Evolutionary conservation across 2,888 invertebrate species (phyloP), one percentile per base, ranked within the genome.

Genomic region (Dryocosmus kuriphilus): DNA sequence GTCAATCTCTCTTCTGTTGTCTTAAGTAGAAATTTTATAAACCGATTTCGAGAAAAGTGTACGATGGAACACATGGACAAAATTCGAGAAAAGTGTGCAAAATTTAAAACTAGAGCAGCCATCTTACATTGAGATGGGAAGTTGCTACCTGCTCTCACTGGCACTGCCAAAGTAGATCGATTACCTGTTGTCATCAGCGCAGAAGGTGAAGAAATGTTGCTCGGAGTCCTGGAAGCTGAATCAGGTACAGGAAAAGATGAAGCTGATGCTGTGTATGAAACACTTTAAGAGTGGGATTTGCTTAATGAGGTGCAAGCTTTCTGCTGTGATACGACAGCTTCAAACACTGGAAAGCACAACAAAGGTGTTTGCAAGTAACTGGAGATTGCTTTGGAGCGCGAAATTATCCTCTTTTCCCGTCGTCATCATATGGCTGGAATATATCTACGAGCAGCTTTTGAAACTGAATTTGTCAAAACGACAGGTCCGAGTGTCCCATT

Each of bases 271-370:
- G n/a, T n/a, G n/a, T n/a, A n/a, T n/a, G n/a, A n/a, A n/a, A n/a
- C n/a, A 62, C 75, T 65, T 38, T 81, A 83, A 79, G 38, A 38
- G 1, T 7, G 11, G 8, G 11, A 82, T 65, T 75, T 86, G 32
- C 57, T 75, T 46, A 78, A 83, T 27, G 79, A 83, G 73, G 80
- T 86, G 19, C 78, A 83, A 78, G 80, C 81, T 75, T 63, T 85
- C n/a, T 83, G 85, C 81, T 86, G 81, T 84, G 85, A 87, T 76
- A 87, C 86, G 8, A 87, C 86, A 60, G 81, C 85, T 19, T 81
- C 85, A 57, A 87, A 86, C 79, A 80, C 83, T 65, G 85, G 86
- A 32, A 65, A 32, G 76, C 80, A 24, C 84, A 85, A 80, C 84
- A n/a, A n/a, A n/a, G 86, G 75, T 83, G 85, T 77, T 30, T 75